Evolutionary conservation across 2,797 vertebrate genomes (phyloP), one percentile per base, ranked within the genome.

Genomic region (Australoheros facetus): DNA sequence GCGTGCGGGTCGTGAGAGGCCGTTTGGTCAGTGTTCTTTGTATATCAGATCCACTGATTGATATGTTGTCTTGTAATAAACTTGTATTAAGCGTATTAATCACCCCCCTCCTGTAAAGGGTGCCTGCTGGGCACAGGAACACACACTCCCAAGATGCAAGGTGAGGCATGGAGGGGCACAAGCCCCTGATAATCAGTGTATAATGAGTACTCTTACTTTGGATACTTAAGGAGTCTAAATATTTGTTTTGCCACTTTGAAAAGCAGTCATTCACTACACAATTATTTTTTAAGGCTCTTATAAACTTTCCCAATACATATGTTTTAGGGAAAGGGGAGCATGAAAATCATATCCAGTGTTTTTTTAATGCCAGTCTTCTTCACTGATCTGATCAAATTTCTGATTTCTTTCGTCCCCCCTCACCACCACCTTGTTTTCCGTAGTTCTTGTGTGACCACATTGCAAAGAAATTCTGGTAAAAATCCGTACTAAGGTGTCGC

Each of bases 11-110:
- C 64, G 64, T 42, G 42, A 58, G 62, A 81, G 84, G 89, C 80
- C 77, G 87, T 4, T 56, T 66, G 79, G 76, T 56, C 80, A 56
- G 78, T 28, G 66, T 71, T 53, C 28, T 37, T 69, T 73, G 55
- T 32, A 0, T 42, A 72, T 57, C 42, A 71, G 21, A 58, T 58
- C 23, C 39, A 70, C 62, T 17, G 60, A 75, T 7, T 73, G 28
- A 75, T 76, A 39, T 28, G 2, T 58, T 66, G 30, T 69, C 39
- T 56, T 42, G 1, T 10, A 19, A 48, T 73, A 32, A 16, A 48
- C 5, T 48, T 48, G 4, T 7, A 17, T 48, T n/a, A 51, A 69
- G 28, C 26, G 26, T 69, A 11, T 69, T 51, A 19, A 56, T 56
- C 32, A 42, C 14, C 17, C 17, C 16, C 32, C 7, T 9, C 19